These are phyloP conservation scores for Sesamia inferens DNA, from an alignment of 2,888 invertebrate genomes.

Conservation along the genomic window DNA sequence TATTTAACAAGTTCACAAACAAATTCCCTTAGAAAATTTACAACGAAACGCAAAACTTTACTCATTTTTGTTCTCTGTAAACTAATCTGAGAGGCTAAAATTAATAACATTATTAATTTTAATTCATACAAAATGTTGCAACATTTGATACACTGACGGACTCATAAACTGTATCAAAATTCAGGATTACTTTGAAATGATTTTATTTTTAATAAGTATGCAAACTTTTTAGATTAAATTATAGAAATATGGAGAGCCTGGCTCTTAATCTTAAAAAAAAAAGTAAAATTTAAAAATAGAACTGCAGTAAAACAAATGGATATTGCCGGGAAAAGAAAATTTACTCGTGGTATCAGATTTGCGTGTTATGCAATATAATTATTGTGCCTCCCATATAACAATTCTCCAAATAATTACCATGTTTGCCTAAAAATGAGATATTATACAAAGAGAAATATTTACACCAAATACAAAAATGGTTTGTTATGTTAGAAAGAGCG, in stretches of 20 bases:
- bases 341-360: too few relatives aligned
- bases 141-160: conserved; percentile 38
- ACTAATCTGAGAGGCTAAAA: conserved; percentile 8
- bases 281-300: too few relatives aligned
- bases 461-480: conserved; percentile 17
- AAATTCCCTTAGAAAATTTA: conserved; percentile 8
- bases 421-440: conserved; percentile 18
- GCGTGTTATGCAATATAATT: neutral
- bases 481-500: conserved; percentile 2
- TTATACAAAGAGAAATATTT: neutral
- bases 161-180: too few relatives aligned
- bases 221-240: too few relatives aligned
- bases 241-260: too few relatives aligned
- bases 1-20: conserved; percentile 17
- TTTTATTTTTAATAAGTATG: too few relatives aligned
- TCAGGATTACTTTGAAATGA: too few relatives aligned
- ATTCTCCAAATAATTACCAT: conserved; percentile 15
- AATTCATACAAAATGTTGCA: conserved; percentile 42
- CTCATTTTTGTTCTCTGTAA: conserved; percentile 14
- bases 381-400: neutral
- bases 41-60: neutral
- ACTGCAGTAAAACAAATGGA: too few relatives aligned
- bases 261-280: too few relatives aligned
- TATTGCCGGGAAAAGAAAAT: too few relatives aligned
- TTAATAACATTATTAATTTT: conserved; percentile 21